Base-by-base conservation (phyloP, 2,113 vertebrate species). In the Misgurnus anguillicaudatus region DNA sequence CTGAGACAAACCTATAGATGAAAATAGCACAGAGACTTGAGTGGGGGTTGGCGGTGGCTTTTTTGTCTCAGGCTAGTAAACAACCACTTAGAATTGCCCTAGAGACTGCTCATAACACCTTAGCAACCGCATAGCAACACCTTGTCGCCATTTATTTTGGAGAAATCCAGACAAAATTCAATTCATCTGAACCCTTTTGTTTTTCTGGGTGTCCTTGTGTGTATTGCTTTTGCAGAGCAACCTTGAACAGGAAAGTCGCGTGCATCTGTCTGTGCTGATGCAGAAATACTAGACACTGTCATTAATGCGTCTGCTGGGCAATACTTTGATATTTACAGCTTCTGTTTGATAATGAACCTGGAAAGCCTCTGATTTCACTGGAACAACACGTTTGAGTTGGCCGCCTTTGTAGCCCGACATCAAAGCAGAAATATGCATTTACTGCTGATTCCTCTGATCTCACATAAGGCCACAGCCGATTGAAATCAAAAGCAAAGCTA, bases 401-500 rank as follows among this genome's bases (percentile, higher is more conserved):
- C 55, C 17, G 36, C 39, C 75, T 83, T 81, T 81, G 77, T 79
- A 82, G 63, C 71, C 38, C 31, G 31, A 78, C 83, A 84, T 86
- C 72, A 85, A 85, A 86, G 81, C 14, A 4, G 42, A 79, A 55
- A 75, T 79, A 75, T 73, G 68, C 65, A 75, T 77, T 51, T 83
- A 51, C 75, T 79, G 58, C 77, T 66, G 79, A 66, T 67, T 77
- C 55, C 61, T 74, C 61, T 76, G 67, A 79, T 81, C 70, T 73
- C 39, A 76, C 48, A 71, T 38, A 55, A 79, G 42, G 7, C 21
- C 45, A 41, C 14, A 62, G 57, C 47, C 47, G 75, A 67, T 72
- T 77, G 65, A 9, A 79, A 81, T 83, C 66, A 83, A 85, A 85
- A 67, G 45, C 75, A 75, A 41, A 83, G 75, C 77, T 62, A 78